A percentile compares a stretch with the other conserved stretches of the same genome.
Conservation (phyloP, 92 coral and sea anemone genomes). For the Desmophyllum pertusum region DNA sequence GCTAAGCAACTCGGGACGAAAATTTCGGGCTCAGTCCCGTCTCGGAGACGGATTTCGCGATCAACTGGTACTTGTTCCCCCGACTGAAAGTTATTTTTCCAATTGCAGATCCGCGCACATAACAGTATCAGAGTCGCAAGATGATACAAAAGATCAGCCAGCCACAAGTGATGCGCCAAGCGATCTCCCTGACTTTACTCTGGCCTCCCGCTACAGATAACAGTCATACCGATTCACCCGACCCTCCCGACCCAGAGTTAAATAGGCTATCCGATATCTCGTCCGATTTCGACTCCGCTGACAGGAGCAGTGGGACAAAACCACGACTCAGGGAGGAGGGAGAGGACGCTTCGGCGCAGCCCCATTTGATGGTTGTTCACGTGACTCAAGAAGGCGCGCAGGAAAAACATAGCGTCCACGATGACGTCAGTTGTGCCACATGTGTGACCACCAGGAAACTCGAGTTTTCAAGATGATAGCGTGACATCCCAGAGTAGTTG, state of each 20-base stretch:
- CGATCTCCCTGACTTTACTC: not conserved
- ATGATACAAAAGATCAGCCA: constrained; percentile 9
- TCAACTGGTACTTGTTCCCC: too few species aligned
- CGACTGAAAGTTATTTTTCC: not conserved
- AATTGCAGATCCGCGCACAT: not conserved
- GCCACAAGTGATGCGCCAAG: not conserved
- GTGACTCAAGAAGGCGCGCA: constrained; percentile 24
- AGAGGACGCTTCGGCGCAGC: constrained; percentile 1
- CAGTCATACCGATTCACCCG: not conserved
- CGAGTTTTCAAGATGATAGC: not conserved
- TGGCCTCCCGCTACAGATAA: not conserved
- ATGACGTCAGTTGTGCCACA: not conserved
- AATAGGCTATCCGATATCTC: constrained; percentile 65
- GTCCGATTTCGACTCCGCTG: constrained; percentile 78
- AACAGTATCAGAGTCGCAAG: not conserved
- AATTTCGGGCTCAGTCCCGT: too few species aligned
- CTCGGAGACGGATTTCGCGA: too few species aligned
- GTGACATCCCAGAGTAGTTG: not conserved
- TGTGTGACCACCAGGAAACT: constrained; percentile 9
- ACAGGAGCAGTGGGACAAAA: constrained; percentile 43
- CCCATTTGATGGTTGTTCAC: constrained; percentile 42
- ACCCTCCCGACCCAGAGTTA: not conserved
- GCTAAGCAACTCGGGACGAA: too few species aligned
- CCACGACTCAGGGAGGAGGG: constrained; percentile 23
- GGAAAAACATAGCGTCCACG: constrained; percentile 10